Conservation (phyloP, 92 coral and sea anemone genomes). For the Zoanthus solanderi region DNA sequence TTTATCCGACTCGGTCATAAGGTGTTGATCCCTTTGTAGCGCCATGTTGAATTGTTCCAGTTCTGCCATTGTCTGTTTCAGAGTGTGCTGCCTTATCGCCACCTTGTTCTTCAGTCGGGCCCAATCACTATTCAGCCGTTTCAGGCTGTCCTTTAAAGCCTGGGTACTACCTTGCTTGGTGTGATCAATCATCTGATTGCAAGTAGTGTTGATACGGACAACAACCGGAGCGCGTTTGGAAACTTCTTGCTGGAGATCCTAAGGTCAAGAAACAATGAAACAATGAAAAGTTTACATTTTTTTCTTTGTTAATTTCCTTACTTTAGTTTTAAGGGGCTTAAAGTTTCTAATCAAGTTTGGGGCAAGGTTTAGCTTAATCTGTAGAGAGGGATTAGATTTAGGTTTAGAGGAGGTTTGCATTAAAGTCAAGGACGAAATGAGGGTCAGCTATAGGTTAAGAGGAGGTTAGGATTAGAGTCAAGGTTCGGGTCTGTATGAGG, state of each 20-base stretch:
- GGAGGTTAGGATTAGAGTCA: no score
- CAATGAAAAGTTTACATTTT: no score
- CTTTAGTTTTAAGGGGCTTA: no score
- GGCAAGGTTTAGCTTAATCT: no score
- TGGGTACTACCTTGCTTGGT: slow-evolving; percentile 93
- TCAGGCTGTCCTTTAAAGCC: slow-evolving; percentile 80
- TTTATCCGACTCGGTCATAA: slow-evolving; percentile 81
- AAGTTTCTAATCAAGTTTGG: no score
- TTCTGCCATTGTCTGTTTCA: slow-evolving; percentile 88
- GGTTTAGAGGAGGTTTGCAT: no score
- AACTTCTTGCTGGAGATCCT: slow-evolving; percentile 96
- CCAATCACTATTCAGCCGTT: slow-evolving; percentile 96
- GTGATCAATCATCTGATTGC: slow-evolving; percentile 87
- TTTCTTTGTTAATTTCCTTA: no score
- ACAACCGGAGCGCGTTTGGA: slow-evolving; percentile 93
- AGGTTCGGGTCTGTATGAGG: no score
- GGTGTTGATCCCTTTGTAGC: slow-evolving; percentile 81
- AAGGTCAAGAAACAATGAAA: not conserved
- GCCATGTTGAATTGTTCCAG: slow-evolving; percentile 85
- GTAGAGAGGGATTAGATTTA: no score
- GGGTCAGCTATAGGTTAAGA: no score
- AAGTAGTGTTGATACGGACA: slow-evolving; percentile 95
- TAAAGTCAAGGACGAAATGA: no score
- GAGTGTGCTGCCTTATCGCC: slow-evolving; percentile 91
- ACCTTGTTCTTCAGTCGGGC: slow-evolving; percentile 92